These are phyloP conservation scores for Zaprionus bogoriensis DNA, from an alignment of 2,888 invertebrate genomes.

Conservation along the genomic window DNA sequence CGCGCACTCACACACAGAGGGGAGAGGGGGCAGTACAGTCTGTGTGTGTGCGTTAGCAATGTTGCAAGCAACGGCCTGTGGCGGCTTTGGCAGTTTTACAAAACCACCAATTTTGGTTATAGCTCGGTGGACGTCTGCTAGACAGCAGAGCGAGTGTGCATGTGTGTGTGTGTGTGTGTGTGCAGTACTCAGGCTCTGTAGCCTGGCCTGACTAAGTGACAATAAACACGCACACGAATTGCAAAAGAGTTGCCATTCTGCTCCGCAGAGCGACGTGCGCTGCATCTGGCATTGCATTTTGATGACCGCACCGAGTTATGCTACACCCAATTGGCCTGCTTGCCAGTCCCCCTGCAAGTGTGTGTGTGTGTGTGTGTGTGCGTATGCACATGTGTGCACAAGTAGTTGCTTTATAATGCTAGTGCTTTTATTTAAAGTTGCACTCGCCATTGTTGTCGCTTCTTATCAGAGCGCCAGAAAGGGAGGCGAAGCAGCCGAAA, in stretches of 20 bases:
- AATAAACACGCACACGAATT: slow-evolving; percentile 63
- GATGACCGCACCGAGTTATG: slow-evolving; percentile 48
- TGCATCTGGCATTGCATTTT: slow-evolving; percentile 56
- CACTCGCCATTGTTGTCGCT: slow-evolving; percentile 24
- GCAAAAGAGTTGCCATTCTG: slow-evolving; percentile 50
- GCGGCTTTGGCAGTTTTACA: slow-evolving; percentile 64
- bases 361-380: background rate
- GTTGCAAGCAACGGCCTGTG: slow-evolving; percentile 48
- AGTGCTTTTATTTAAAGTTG: slow-evolving; percentile 40
- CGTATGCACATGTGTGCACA: background rate
- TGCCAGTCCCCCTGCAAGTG: background rate
- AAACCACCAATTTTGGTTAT: slow-evolving; percentile 73
- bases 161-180: background rate
- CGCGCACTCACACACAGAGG: slow-evolving; percentile 11
- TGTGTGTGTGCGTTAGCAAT: slow-evolving; percentile 14
- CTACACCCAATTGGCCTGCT: slow-evolving; percentile 62
- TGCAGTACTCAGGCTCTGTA: background rate
- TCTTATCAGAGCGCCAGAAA: slow-evolving; percentile 20
- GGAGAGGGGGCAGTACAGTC: background rate
- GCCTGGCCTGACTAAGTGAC: slow-evolving; percentile 52
- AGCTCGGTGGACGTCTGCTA: slow-evolving; percentile 40
- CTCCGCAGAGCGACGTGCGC: slow-evolving; percentile 38
- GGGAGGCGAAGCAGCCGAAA: background rate
- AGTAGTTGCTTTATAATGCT: slow-evolving; percentile 22
- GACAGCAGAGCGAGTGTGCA: slow-evolving; percentile 10